Conservation (phyloP, 2,797 vertebrate genomes). For the Macroramphosus scolopax region DNA sequence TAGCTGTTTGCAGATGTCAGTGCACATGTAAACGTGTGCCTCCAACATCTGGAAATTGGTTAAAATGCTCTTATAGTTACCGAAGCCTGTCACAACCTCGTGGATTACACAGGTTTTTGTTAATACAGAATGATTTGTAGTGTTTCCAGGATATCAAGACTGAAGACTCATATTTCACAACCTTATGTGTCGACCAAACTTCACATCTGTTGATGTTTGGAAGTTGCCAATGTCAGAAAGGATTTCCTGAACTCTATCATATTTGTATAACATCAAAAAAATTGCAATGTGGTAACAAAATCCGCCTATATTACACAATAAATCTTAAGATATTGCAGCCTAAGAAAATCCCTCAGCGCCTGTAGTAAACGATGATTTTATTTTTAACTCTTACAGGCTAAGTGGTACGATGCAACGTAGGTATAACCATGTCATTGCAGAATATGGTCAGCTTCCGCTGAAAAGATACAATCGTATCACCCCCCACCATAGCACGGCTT, state of each 20-base stretch:
- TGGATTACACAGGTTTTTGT: too few relatives aligned
- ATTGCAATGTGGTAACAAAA: too few relatives aligned
- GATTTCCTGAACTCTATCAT: background rate
- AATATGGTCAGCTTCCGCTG: slow-evolving; percentile 46
- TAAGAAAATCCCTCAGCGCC: too few relatives aligned
- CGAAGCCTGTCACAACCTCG: too few relatives aligned
- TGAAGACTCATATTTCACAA: background rate
- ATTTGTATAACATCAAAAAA: too few relatives aligned
- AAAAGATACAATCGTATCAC: slow-evolving; percentile 7
- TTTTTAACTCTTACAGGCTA: background rate
- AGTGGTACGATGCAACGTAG: background rate
- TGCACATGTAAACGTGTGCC: background rate
- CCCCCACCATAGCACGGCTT: slow-evolving; percentile 1
- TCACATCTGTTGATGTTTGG: slow-evolving; percentile 16
- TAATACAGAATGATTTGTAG: background rate
- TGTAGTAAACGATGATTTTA: too few relatives aligned
- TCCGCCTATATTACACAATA: too few relatives aligned
- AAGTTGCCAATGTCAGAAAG: too few relatives aligned
- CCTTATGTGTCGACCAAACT: too few relatives aligned
- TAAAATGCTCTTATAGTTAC: background rate
- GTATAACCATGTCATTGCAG: slow-evolving; percentile 4
- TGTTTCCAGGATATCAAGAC: background rate
- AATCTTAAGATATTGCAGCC: too few relatives aligned
- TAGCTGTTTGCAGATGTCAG: slow-evolving; percentile 32
- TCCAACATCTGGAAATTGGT: slow-evolving; percentile 22